Percentiles rank a stretch among this genome's conserved stretches.
Conservation (phyloP, 2,797 vertebrate genomes). For the Falco cherrug region DNA sequence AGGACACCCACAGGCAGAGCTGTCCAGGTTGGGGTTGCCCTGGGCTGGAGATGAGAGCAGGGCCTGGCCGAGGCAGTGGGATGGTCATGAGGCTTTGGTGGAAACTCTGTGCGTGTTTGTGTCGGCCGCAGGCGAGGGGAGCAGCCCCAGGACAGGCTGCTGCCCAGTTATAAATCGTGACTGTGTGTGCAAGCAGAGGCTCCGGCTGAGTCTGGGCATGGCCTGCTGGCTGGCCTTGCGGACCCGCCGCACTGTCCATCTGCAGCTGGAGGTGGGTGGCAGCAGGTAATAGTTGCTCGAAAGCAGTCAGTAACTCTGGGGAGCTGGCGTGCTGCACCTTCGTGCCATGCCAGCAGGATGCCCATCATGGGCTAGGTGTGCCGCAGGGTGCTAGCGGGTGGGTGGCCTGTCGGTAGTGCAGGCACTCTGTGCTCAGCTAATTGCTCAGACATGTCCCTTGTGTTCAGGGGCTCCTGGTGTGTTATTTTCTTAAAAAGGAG, state of each 20-base stretch:
- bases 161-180: background rate
- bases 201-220: background rate
- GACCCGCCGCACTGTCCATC: background rate
- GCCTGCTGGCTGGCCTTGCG: background rate
- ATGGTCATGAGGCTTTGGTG: background rate
- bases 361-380: accelerated
- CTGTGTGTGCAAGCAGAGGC: background rate
- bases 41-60: background rate
- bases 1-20: accelerated
- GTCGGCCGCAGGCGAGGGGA: accelerated
- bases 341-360: accelerated
- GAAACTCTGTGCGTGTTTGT: accelerated
- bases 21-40: background rate
- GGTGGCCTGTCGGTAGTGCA: accelerated
- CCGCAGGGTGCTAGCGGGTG: accelerated
- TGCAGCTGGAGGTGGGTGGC: background rate
- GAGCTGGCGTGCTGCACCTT: conserved; percentile 42
- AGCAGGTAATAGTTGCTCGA: background rate
- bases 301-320: conserved; percentile 59
- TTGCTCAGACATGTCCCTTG: background rate
- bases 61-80: background rate
- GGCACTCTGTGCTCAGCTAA: background rate
- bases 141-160: background rate
- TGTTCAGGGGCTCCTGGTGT: background rate
- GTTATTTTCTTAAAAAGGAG: conserved; percentile 25